Conservation (phyloP, 2,888 invertebrate genomes). For the Chaetogeoica ovagalla region DNA sequence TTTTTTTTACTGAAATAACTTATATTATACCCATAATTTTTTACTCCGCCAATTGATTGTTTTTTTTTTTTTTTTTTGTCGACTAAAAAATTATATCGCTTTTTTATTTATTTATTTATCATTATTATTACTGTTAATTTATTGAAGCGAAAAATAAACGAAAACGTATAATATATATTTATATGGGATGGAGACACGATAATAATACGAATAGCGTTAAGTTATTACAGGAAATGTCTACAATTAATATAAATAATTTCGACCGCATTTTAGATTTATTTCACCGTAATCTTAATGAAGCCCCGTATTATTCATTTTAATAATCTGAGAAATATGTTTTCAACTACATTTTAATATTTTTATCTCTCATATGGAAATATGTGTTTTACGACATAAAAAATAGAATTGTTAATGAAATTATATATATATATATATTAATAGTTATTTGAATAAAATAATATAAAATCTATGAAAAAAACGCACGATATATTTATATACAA, state of each 20-base stretch:
- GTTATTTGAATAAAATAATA: not conserved
- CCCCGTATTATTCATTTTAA: not conserved
- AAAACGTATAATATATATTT: not conserved
- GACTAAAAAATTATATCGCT: not conserved
- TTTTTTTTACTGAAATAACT: not conserved
- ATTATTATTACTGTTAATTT: not conserved
- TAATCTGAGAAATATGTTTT: not conserved
- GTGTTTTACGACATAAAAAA: not conserved
- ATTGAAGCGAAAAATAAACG: not conserved
- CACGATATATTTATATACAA: not conserved
- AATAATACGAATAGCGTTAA: not conserved
- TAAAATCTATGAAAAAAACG: not conserved
- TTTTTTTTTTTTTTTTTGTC: no score
- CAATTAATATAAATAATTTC: not conserved
- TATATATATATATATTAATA: no score
- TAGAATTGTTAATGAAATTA: no score
- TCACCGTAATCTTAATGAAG: not conserved
- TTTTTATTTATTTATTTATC: not conserved
- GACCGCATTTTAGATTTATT: not conserved
- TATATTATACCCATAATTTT: slow-evolving; percentile 3
- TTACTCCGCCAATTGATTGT: not conserved
- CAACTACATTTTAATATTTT: not conserved
- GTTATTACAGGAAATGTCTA: no score
- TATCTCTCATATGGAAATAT: not conserved
- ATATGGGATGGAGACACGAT: not conserved